phyloP scores from a whole-genome alignment of 2,797 vertebrate genomes.

The Spinus olivaceus region DNA sequence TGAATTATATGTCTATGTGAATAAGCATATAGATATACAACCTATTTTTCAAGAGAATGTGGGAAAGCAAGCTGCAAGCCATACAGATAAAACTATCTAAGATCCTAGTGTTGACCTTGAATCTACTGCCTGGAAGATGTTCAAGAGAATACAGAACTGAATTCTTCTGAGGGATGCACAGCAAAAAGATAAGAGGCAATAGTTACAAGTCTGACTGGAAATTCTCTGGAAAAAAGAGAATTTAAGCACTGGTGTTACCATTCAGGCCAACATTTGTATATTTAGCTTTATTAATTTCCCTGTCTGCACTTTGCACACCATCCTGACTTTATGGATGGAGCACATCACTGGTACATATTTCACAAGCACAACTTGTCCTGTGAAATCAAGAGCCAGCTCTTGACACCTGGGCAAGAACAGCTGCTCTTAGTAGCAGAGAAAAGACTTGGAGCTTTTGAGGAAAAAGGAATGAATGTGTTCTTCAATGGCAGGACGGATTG shows the following conservation, averaged over 20 bases:
- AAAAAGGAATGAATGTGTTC: background rate
- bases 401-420: background rate
- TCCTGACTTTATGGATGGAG: accelerated
- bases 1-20: background rate
- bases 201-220: background rate
- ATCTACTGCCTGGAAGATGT: background rate
- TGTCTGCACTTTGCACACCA: background rate
- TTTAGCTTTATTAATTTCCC: background rate
- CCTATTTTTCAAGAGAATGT: background rate
- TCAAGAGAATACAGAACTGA: background rate
- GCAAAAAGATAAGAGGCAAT: background rate
- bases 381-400: background rate
- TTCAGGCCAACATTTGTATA: background rate
- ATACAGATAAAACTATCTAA: background rate
- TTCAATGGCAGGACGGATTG: background rate
- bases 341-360: background rate
- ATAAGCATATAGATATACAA: background rate
- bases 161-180: background rate
- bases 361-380: background rate
- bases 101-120: background rate
- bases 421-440: background rate
- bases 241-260: background rate
- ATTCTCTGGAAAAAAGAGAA: background rate
- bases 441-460: background rate
- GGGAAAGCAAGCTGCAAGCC: background rate